Percentiles rank a stretch among this genome's conserved stretches.
Evolutionary conservation across 2,113 vertebrate genomes (phyloP).

Genomic region (Bostrychus sinensis): DNA sequence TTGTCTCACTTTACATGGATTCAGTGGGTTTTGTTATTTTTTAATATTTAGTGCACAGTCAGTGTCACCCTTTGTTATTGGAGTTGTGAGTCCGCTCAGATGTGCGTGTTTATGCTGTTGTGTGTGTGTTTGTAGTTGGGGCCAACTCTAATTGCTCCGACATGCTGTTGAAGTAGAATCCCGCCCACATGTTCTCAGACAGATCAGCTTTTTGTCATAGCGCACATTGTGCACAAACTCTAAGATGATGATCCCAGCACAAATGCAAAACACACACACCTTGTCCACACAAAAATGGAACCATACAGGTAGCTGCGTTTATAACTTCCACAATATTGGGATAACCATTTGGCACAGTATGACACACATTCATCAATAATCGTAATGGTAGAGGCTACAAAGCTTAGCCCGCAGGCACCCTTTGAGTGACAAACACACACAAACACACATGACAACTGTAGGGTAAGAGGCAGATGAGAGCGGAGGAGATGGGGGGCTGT

Average conservation of each 20-base stretch:
- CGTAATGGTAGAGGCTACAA: conserved; percentile 49
- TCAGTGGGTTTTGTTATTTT: background rate
- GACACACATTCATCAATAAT: conserved; percentile 51
- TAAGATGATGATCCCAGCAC: conserved; percentile 20
- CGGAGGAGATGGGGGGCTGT: conserved; percentile 59
- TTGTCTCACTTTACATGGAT: background rate
- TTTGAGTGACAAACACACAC: conserved; percentile 43
- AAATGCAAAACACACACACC: conserved; percentile 16
- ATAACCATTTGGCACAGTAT: conserved; percentile 44
- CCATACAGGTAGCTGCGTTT: conserved; percentile 4
- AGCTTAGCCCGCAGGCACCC: conserved; percentile 58
- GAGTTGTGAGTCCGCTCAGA: conserved; percentile 10
- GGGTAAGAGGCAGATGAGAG: conserved; percentile 63
- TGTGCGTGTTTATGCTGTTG: conserved; percentile 13
- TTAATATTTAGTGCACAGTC: background rate
- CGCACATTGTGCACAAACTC: conserved; percentile 52
- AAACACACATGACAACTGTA: conserved; percentile 50
- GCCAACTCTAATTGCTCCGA: conserved; percentile 71
- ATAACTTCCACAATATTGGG: background rate
- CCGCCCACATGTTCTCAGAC: conserved; percentile 71
- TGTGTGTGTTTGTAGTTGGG: conserved; percentile 46
- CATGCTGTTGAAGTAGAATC: conserved; percentile 79
- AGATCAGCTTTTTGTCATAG: conserved; percentile 68
- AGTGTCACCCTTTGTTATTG: background rate
- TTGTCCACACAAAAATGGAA: conserved; percentile 13